Conservation (phyloP, 2,888 invertebrate species). For the Allygus modestus region DNA sequence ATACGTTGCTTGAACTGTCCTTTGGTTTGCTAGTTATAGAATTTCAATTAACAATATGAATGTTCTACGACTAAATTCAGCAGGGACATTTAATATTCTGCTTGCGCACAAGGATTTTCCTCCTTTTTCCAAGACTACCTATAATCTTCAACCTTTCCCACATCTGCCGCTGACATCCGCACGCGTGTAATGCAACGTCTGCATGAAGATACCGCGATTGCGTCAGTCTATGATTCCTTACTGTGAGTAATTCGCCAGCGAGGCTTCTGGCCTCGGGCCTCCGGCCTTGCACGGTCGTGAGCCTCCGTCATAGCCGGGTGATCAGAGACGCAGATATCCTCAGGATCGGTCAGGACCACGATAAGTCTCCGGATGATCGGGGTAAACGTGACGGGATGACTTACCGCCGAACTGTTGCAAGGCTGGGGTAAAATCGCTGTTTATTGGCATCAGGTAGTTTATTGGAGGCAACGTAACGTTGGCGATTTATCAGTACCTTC, state of each 20-base stretch:
- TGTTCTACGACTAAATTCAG: too few relatives aligned
- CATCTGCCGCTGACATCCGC: not conserved
- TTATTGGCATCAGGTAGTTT: not conserved
- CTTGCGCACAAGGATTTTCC: too few relatives aligned
- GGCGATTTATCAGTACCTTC: not conserved
- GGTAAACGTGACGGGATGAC: conserved; percentile 28
- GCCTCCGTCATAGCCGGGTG: conserved; percentile 6
- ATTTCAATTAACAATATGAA: too few relatives aligned
- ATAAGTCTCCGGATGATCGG: not conserved
- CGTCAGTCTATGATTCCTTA: not conserved
- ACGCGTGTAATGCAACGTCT: not conserved
- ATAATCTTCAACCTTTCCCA: not conserved
- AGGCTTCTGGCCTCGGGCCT: not conserved
- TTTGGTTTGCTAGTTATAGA: too few relatives aligned
- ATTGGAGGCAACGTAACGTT: not conserved
- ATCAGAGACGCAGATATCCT: not conserved
- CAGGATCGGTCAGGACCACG: conserved; percentile 12
- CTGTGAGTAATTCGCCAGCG: not conserved
- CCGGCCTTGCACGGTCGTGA: conserved; percentile 21
- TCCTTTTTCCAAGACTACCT: not conserved
- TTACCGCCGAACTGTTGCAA: not conserved
- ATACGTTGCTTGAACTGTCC: too few relatives aligned
- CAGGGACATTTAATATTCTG: too few relatives aligned
- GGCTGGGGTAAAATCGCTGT: not conserved
- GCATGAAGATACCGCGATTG: not conserved